phyloP scores from a whole-genome alignment of 2,888 invertebrate genomes.

The Rambutsinella grinnellia region DNA sequence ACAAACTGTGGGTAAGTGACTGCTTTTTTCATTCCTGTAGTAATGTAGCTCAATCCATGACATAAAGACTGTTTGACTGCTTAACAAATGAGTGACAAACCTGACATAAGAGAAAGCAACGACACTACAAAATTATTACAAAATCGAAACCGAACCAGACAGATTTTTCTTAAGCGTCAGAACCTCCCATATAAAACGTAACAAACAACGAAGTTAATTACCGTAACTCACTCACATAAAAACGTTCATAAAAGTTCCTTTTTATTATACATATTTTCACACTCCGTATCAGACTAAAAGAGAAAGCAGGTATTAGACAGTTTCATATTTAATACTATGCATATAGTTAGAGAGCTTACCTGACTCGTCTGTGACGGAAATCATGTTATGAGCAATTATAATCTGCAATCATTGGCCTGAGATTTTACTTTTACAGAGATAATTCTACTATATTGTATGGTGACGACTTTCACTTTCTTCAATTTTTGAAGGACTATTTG shows the following conservation, averaged over 20 bases:
- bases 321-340: constrained; percentile 18
- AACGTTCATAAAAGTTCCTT: constrained; percentile 4
- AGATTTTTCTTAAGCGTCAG: not conserved
- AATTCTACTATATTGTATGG: constrained; percentile 13
- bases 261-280: not conserved
- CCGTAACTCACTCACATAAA: not conserved
- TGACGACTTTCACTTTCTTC: constrained; percentile 46
- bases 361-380: constrained; percentile 55
- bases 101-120: not conserved
- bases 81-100: constrained; percentile 19
- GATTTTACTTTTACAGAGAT: constrained; percentile 48
- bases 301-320: not conserved
- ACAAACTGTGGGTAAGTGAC: not conserved
- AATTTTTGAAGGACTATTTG: constrained; percentile 46
- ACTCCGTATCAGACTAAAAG: not conserved
- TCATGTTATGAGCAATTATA: constrained; percentile 43
- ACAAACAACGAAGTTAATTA: constrained; percentile 31
- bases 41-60: not conserved
- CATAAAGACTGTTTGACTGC: constrained; percentile 3
- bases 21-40: not conserved
- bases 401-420: constrained; percentile 57
- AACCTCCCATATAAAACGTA: too few relatives aligned
- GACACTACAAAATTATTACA: not conserved
- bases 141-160: constrained; percentile 38
- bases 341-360: constrained; percentile 57